Base-by-base conservation (phyloP, 2,888 invertebrate species). In the Iphiclides podalirius region DNA sequence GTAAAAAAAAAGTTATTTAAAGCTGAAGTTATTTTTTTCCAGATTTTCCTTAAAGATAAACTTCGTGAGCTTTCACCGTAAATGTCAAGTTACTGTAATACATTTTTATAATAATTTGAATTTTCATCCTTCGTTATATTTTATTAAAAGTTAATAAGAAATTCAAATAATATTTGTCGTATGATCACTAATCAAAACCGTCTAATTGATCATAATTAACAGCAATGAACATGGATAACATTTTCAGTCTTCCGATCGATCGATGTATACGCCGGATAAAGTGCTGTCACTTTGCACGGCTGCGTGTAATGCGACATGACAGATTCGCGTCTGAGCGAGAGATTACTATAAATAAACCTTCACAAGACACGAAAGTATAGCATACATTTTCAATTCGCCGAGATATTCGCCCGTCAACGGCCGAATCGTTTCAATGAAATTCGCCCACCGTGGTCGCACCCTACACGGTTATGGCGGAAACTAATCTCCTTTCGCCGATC, bases 401-500 rank as follows among this genome's bases (percentile, higher is more conserved):
- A 39, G 31, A 50, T 40, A 40, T 50, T 45, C n/a, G 14, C 35
- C 50, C 40, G 50, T 50, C 50, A 50, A 45, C 40, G 45, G 44
- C 50, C 44, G 45, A 36, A 17, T 45, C 48, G 52, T 52, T 54
- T 55, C 48, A 47, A 55, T 46, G 39, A 23, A 16, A 28, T 23
- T n/a, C 43, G 38, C 13, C 31, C 28, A 38, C 16, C 11, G 17
- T 37, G 36, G 40, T 31, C 31, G 49, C 47, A 57, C 53, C 47
- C 55, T 57, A 57, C 59, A 59, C 61, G 63, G 58, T 62, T 58
- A 59, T 58, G 60, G 64, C 64, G 63, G 62, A 65, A 66, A 72
- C 68, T 79, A 80, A 85, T 83, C 80, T 76, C 70, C 67, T 64
- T 71, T 68, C 66, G 67, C 67, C 67, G 60, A 65, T 59, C 60